phyloP scores from a whole-genome alignment of 2,888 invertebrate species.

The Agrilus biguttatus region DNA sequence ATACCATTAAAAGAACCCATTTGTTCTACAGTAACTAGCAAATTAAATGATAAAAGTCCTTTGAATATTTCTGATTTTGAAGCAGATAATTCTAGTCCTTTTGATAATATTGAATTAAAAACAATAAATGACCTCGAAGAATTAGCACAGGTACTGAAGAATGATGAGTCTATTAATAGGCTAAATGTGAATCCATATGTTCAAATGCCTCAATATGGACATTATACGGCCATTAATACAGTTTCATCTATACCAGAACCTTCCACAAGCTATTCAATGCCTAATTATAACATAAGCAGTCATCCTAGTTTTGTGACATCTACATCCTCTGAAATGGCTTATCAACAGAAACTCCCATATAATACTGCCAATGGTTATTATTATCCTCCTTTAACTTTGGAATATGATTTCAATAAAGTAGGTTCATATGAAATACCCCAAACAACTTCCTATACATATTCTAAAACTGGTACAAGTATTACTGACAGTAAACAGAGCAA shows the following conservation, averaged over 20 bases:
- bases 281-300: conserved; percentile 3
- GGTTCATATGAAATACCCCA: conserved; percentile 4
- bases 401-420: conserved; percentile 7
- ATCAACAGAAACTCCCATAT: conserved; percentile 6
- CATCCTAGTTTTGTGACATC: not conserved
- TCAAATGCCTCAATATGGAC: conserved; percentile 6
- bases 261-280: conserved; percentile 9
- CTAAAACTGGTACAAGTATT: not conserved
- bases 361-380: conserved; percentile 13
- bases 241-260: conserved; percentile 9
- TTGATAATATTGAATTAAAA: conserved; percentile 84
- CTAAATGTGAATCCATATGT: conserved; percentile 8
- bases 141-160: conserved; percentile 61
- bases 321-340: not conserved
- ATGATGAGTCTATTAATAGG: conserved; percentile 12
- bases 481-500: not conserved
- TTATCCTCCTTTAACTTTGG: conserved; percentile 9
- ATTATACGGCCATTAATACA: conserved; percentile 8
- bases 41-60: conserved; percentile 21
- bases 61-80: conserved; percentile 69
- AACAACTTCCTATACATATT: not conserved
- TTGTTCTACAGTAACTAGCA: conserved; percentile 9
- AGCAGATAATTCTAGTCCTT: conserved; percentile 81
- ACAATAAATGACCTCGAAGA: conserved; percentile 87
- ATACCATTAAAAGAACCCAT: conserved; percentile 23